Evolutionary conservation across 2,113 vertebrate genomes (phyloP).

Genomic region (Promerops cafer): DNA sequence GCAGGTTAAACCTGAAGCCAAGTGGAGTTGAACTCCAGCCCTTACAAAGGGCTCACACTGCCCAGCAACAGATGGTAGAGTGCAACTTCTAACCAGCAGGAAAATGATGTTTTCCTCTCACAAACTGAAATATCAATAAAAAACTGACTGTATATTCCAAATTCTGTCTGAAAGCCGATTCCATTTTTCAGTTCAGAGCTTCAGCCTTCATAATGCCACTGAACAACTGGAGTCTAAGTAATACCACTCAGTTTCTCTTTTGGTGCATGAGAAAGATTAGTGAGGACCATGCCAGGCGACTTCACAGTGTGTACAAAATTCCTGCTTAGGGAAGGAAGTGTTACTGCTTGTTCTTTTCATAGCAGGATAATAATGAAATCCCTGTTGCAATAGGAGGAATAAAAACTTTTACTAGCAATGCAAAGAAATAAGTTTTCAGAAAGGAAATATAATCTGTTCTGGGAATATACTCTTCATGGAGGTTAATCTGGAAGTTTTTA

Average conservation of each 20-base stretch:
- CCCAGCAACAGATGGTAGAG: constrained; percentile 13
- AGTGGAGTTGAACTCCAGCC: not conserved
- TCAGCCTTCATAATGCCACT: not conserved
- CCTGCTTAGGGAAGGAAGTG: not conserved
- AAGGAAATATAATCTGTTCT: not conserved
- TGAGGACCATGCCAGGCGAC: not conserved
- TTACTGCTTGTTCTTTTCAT: not conserved
- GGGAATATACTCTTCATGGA: not conserved
- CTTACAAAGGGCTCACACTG: not conserved
- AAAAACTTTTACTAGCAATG: not conserved
- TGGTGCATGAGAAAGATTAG: not conserved
- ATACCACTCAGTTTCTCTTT: not conserved
- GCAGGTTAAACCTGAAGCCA: not conserved
- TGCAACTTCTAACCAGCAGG: not conserved
- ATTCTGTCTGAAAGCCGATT: not conserved
- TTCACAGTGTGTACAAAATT: not conserved
- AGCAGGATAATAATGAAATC: not conserved
- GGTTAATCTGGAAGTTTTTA: not conserved
- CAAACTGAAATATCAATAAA: not conserved
- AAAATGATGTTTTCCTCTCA: constrained; percentile 16
- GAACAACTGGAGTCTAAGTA: not conserved
- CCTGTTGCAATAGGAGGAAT: not conserved
- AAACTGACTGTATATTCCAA: not conserved
- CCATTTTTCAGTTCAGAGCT: not conserved
- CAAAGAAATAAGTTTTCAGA: not conserved